These are phyloP conservation scores for Diarsia brunnea DNA, from an alignment of 2,888 invertebrate genomes.

Conservation along the genomic window DNA sequence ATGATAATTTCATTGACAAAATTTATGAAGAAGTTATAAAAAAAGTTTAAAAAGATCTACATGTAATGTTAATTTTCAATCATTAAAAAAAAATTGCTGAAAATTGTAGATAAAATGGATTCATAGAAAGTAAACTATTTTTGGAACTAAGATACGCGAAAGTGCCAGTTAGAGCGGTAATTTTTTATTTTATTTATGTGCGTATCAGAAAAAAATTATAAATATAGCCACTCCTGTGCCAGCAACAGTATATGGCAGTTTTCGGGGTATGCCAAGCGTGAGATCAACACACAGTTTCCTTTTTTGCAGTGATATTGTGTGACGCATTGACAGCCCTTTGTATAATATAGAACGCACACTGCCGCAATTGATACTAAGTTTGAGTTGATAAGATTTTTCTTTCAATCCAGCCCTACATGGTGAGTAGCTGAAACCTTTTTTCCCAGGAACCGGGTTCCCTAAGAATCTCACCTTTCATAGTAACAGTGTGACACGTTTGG, in stretches of 20 bases:
- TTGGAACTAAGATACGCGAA: not conserved
- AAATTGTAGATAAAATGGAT: not conserved
- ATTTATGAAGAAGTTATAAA: too few species aligned
- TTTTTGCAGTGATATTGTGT: not conserved
- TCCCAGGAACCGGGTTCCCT: not conserved
- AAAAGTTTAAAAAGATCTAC: too few species aligned
- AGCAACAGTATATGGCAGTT: not conserved
- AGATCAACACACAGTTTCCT: not conserved
- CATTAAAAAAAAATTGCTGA: too few species aligned
- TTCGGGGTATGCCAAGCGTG: conserved; percentile 8
- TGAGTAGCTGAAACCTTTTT: not conserved
- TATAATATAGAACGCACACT: not conserved
- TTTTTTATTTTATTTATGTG: not conserved
- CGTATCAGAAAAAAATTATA: not conserved
- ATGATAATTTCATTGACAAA: too few species aligned
- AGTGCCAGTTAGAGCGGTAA: not conserved
- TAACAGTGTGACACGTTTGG: not conserved
- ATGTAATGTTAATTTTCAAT: too few species aligned
- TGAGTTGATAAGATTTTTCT: not conserved
- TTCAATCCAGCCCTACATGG: not conserved
- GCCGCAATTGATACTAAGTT: not conserved
- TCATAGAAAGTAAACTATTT: not conserved
- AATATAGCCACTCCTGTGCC: conserved; percentile 14
- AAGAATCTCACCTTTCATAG: not conserved
- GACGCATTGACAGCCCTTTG: not conserved